Evolutionary conservation across 2,888 invertebrate species (phyloP).

Genomic region (Dryobota labecula): DNA sequence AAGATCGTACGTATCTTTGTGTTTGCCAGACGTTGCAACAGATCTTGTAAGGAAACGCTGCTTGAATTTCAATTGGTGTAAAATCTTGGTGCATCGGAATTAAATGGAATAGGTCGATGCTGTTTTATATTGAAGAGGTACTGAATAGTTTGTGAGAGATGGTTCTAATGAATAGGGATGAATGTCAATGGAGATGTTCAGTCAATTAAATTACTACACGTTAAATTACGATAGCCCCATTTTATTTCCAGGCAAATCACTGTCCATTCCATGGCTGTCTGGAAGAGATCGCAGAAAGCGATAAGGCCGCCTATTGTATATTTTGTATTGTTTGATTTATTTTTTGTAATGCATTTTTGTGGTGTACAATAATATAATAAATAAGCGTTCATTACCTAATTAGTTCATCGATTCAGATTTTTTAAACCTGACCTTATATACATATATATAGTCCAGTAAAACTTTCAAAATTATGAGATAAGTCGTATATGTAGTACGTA

Average conservation of each 20-base stretch:
- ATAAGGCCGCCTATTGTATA: no score
- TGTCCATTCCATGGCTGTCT: no score
- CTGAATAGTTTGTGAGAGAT: constrained; percentile 31
- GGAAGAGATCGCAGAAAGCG: no score
- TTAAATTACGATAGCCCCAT: no score
- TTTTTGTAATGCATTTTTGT: no score
- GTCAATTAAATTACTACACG: neutral
- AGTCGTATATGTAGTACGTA: no score
- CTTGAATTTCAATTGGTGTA: constrained; percentile 67
- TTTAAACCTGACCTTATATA: no score
- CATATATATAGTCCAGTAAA: neutral
- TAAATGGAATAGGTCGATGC: constrained; percentile 50
- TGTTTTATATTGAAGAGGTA: constrained; percentile 36
- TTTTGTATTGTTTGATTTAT: no score
- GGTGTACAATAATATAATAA: no score
- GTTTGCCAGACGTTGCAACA: constrained; percentile 78
- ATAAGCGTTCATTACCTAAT: no score
- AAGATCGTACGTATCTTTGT: constrained; percentile 86
- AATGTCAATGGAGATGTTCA: neutral
- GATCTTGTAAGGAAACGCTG: constrained; percentile 69
- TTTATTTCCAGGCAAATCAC: no score
- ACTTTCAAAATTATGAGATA: neutral
- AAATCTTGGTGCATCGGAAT: constrained; percentile 59
- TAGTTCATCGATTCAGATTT: neutral
- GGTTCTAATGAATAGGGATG: constrained; percentile 10